Percentiles rank a stretch among this genome's conserved stretches.
Evolutionary conservation across 2,888 invertebrate species (phyloP).

Genomic region (Caenorhabditis drosophilae): DNA sequence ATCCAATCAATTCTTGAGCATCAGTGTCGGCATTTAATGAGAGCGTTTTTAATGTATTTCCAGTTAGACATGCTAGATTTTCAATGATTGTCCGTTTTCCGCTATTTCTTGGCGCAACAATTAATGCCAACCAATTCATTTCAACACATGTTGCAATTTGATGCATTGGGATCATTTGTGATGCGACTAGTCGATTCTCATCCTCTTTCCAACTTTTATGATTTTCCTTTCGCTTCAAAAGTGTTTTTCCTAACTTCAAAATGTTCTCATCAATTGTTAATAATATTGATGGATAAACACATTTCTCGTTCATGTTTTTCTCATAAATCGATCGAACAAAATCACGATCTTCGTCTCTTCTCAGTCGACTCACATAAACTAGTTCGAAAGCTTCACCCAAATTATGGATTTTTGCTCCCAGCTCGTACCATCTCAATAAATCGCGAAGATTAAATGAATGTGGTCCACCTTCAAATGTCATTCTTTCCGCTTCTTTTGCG

Average conservation of each 20-base stretch:
- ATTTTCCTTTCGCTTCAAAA: slow-evolving; percentile 8
- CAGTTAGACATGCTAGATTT: slow-evolving; percentile 79
- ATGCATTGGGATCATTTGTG: slow-evolving; percentile 75
- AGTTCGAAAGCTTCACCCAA: slow-evolving; percentile 76
- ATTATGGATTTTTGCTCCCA: slow-evolving; percentile 46
- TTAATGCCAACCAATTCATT: slow-evolving; percentile 89
- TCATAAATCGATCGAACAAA: slow-evolving; percentile 68
- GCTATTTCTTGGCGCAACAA: slow-evolving; percentile 79
- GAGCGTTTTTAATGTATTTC: slow-evolving; percentile 79
- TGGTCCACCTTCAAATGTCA: slow-evolving; percentile 79
- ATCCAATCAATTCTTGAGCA: slow-evolving; percentile 90
- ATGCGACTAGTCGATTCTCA: slow-evolving; percentile 67
- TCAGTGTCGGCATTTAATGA: slow-evolving; percentile 90
- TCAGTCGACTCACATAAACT: slow-evolving; percentile 86
- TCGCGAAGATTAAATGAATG: slow-evolving; percentile 98
- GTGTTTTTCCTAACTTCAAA: slow-evolving; percentile 34
- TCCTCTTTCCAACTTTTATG: background rate
- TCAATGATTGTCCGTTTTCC: slow-evolving; percentile 82
- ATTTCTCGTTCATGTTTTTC: slow-evolving; percentile 22
- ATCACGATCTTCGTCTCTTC: slow-evolving; percentile 80
- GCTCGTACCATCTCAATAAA: slow-evolving; percentile 87
- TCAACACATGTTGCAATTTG: slow-evolving; percentile 84
- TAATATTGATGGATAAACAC: slow-evolving; percentile 15
- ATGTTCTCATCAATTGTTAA: slow-evolving; percentile 23
- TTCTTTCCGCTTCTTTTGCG: slow-evolving; percentile 19